phyloP scores from a whole-genome alignment of 2,113 vertebrate genomes.

The Eublepharis macularius region DNA sequence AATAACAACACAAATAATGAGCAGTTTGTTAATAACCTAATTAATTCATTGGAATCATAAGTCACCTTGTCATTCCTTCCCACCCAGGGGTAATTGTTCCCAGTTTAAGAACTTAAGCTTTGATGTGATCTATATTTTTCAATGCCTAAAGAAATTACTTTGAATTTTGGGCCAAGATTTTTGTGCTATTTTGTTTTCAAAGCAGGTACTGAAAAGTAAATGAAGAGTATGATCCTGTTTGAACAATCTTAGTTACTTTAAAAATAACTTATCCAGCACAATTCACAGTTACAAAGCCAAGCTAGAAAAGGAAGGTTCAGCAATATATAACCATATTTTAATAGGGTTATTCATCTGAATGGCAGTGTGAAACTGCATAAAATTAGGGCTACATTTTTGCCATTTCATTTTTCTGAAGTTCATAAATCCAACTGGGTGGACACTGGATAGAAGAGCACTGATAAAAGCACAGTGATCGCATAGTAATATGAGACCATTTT shows the following conservation, averaged over 20 bases:
- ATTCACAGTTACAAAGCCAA: constrained; percentile 7
- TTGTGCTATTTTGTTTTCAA: not conserved
- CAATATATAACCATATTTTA: constrained; percentile 21
- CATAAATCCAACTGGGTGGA: constrained; percentile 1
- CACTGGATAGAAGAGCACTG: constrained; percentile 1
- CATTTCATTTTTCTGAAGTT: constrained; percentile 2
- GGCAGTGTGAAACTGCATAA: constrained; percentile 8
- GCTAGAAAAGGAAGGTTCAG: constrained; percentile 20
- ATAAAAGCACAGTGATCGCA: not conserved
- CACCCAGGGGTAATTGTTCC: too few relatives aligned
- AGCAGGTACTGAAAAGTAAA: not conserved
- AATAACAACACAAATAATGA: too few relatives aligned
- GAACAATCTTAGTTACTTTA: constrained; percentile 19
- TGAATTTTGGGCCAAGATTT: not conserved
- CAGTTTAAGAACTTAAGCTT: too few relatives aligned
- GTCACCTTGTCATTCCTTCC: too few relatives aligned
- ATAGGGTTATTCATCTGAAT: constrained; percentile 23
- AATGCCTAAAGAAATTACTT: not conserved
- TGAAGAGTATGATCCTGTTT: not conserved
- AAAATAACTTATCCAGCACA: constrained; percentile 2
- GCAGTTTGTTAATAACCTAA: too few relatives aligned
- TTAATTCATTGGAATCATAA: too few relatives aligned
- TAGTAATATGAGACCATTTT: not conserved
- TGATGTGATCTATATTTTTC: not conserved
- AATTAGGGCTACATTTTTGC: not conserved